These are phyloP conservation scores for Subacronicta megacephala DNA, from an alignment of 2,888 invertebrate species.

Conservation along the genomic window DNA sequence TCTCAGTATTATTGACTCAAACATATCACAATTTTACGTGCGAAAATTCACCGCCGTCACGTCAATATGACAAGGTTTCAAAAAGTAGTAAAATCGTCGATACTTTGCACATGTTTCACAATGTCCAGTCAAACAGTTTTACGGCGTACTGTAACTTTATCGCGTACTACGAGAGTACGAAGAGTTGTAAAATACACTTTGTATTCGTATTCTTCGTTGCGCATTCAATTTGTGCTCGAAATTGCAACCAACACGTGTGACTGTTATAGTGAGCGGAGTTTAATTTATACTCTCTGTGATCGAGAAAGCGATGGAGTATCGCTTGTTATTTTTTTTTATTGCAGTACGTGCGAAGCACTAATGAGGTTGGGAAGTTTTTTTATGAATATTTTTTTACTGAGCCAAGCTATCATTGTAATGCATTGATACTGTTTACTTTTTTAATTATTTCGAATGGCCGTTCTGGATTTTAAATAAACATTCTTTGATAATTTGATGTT, in stretches of 20 bases:
- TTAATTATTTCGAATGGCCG: no score
- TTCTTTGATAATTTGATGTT: no score
- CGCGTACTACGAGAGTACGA: conserved; percentile 35
- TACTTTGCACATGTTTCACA: conserved; percentile 39
- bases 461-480: no score
- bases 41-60: conserved; percentile 1
- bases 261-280: conserved; percentile 44
- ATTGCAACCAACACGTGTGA: conserved; percentile 49
- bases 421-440: no score
- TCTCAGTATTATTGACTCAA: background rate
- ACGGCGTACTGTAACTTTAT: conserved; percentile 49
- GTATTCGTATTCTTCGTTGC: conserved; percentile 48
- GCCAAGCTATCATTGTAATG: no score
- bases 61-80: conserved; percentile 46
- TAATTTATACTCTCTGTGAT: conserved; percentile 50
- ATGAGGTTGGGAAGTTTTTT: background rate
- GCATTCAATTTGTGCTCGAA: conserved; percentile 53
- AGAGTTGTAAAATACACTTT: conserved; percentile 51
- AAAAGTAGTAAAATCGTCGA: conserved; percentile 40
- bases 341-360: background rate
- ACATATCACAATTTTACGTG: conserved; percentile 1
- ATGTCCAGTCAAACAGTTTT: conserved; percentile 44
- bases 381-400: background rate
- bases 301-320: background rate
- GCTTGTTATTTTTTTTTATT: conserved; percentile 8